Base-by-base conservation (phyloP, 2,888 invertebrate genomes). In the Oscheius sp. region DNA sequence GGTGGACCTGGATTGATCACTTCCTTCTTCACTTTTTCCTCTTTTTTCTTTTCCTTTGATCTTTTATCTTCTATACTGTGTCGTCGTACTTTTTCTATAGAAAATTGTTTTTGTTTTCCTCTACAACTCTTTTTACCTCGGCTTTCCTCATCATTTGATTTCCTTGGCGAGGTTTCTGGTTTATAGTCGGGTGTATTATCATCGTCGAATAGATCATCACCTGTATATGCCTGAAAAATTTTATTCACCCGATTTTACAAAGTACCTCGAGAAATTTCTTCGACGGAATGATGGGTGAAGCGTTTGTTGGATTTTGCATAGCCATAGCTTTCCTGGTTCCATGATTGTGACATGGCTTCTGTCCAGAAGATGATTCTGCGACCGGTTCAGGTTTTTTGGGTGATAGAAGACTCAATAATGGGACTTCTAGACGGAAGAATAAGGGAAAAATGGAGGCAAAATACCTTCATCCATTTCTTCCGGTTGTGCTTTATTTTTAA, bases 331-430 rank as follows among this genome's bases (percentile, higher is more conserved):
- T 41, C n/a, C 59, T 41, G 2, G 59, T 59, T 22, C 59, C 59
- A 17, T 59, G 59, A 14, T 30, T n/a, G 17, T 59, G 59, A 41
- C 28, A 28, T 5, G 59, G 26, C 59, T 59, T 22, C 2, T 2
- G 6, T 8, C 24, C 49, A n/a, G 49, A 2, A 24, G 22, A 26
- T 54, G 30, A 14, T 9, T 54, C 32, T 2, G n/a, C 17, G 22
- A 45, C 17, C 17, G n/a, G 20, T 22, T 47, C 47, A 5, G 14
- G 30, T 17, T 59, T 59, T 24, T 44, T 59, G 12, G 28, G 41
- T 1, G 44, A 24, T 26, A 59, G n/a, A 4, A 59, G 59, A 59
- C 59, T 59, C 24, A 59, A 30, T 44, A 59, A 44, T 2, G 59
- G 59, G 2, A 41, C 59, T n/a, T 59, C 59, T 24, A 49, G 20